Base-by-base conservation (phyloP, 2,888 invertebrate species). In the Oxytorus armatus region DNA sequence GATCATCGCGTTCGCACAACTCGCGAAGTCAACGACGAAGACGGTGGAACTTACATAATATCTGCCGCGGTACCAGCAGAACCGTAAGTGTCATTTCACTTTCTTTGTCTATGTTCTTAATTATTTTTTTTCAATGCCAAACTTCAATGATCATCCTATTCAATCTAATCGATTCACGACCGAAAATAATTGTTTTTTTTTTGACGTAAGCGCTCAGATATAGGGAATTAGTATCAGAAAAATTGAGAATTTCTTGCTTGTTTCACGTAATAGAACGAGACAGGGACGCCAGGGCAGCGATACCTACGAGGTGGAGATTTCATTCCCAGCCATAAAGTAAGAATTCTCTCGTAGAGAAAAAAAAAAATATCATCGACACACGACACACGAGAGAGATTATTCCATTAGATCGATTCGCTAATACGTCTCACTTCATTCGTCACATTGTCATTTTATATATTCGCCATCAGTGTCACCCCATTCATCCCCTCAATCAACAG, bases 301-400 rank as follows among this genome's bases (percentile, higher is more conserved):
- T 93, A 97, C 97, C 88, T 98, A 98, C 94, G 96, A 94, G 93
- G 95, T 98, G 92, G 96, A 97, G 93, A 96, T 98, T 92, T 95
- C 97, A 92, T 97, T 97, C 95, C 97, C 97, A 91, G 96, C 97
- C 90, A 94, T 96, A 94, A 97, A 96, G 97, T 97, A 96, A 96
- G 94, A 91, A 86, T 85, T 81, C 69, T 69, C 29, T 57, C 68
- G 51, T 14, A 74, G 61, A 51, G 0, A 23, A 51, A 63, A 33
- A 75, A 65, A 53, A 51, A 49, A 55, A 65, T 42, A 49, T 0
- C 57, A 72, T 80, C 68, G 61, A 72, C 53, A 76, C 79, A 66
- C 76, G 61, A 61, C 59, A 74, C 77, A 70, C 79, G 79, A 74
- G 68, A 55, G 74, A 66, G 42, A n/a, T n/a, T n/a, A n/a, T 49